Conservation (phyloP, 1,140 invertebrate genomes). For the Pseudomyrmex pallidus region DNA sequence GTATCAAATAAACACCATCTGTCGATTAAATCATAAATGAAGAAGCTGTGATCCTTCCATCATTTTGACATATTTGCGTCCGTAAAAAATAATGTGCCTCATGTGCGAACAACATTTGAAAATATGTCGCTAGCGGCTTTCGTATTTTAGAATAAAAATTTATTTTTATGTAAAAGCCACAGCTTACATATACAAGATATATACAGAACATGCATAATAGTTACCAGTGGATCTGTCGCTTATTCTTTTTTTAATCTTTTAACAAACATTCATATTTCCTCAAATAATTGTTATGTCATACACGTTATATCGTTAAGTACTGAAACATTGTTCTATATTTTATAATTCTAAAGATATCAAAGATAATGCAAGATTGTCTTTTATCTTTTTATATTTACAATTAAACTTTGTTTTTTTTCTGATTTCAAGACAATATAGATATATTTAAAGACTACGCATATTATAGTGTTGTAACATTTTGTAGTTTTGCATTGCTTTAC, state of each 20-base stretch:
- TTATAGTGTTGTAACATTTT: slow-evolving; percentile 64
- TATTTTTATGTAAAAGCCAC: slow-evolving; percentile 15
- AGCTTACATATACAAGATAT: slow-evolving; percentile 29
- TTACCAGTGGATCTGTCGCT: slow-evolving; percentile 44
- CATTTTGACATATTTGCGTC: slow-evolving; percentile 21
- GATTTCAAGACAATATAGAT: not conserved
- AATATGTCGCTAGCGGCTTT: slow-evolving; percentile 7
- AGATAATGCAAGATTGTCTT: not conserved
- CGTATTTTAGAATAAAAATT: not conserved
- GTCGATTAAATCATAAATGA: slow-evolving; percentile 2
- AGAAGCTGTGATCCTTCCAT: not conserved
- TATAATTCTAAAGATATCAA: not conserved
- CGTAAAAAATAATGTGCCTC: slow-evolving; percentile 38
- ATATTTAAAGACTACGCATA: slow-evolving; percentile 1
- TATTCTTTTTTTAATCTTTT: slow-evolving; percentile 1
- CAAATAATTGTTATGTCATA: not conserved
- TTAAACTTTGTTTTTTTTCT: too few species aligned
- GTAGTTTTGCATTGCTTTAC: slow-evolving; percentile 83
- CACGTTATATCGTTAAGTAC: not conserved
- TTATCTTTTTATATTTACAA: not conserved
- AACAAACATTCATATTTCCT: not conserved
- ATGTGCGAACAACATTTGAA: slow-evolving; percentile 15
- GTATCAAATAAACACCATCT: not conserved
- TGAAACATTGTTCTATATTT: not conserved
- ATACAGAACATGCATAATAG: slow-evolving; percentile 39